Conservation (phyloP, 2,797 vertebrate species). For the Poeciliopsis gracilis region DNA sequence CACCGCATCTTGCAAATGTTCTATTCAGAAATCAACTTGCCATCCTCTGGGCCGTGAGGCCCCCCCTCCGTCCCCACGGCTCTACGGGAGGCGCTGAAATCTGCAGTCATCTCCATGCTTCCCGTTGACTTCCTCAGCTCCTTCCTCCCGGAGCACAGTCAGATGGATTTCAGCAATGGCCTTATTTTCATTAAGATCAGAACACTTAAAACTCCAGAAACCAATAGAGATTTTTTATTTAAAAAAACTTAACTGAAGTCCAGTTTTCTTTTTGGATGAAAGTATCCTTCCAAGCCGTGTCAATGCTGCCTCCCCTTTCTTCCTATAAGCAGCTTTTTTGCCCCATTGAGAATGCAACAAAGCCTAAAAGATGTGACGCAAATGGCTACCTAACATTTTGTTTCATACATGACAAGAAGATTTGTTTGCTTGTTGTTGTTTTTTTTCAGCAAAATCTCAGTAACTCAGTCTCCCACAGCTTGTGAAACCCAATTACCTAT, state of each 20-base stretch:
- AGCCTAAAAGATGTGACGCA: neutral
- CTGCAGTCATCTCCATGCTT: neutral
- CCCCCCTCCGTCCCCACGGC: neutral
- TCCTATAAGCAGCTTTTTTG: neutral
- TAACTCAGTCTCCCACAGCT: neutral
- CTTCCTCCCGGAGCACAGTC: neutral
- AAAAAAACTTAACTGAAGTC: neutral
- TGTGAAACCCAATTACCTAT: neutral
- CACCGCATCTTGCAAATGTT: neutral
- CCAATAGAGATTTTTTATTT: neutral
- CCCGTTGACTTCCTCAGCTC: neutral
- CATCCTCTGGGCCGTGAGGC: neutral
- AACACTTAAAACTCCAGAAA: neutral
- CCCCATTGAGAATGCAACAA: neutral
- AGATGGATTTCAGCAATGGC: neutral
- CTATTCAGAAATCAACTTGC: neutral
- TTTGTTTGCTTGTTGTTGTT: neutral
- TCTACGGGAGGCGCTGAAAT: neutral
- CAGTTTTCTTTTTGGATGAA: neutral
- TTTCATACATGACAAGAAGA: neutral
- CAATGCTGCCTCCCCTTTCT: neutral
- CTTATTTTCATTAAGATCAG: neutral
- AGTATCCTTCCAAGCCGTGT: neutral
- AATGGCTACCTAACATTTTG: too few relatives aligned
- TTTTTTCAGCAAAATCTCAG: neutral